Evolutionary conservation across 2,888 invertebrate species (phyloP).

Genomic region (Rhabditophanes sp.): DNA sequence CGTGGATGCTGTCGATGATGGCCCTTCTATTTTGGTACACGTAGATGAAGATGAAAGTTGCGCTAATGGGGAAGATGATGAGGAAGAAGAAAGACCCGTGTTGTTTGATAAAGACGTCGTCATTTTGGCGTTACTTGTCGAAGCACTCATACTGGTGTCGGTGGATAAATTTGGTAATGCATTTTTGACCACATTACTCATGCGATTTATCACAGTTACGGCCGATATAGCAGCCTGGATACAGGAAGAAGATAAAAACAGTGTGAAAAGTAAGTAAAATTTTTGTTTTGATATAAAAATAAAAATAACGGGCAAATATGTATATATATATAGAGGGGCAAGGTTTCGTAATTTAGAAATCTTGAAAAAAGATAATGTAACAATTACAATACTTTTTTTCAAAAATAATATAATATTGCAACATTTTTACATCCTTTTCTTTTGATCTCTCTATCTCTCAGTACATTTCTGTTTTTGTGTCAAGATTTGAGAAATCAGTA

Average conservation of each 20-base stretch:
- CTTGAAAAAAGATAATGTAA: neutral
- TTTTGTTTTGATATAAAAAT: constrained; percentile 5
- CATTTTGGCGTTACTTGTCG: constrained; percentile 2
- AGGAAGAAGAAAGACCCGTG: too few species aligned
- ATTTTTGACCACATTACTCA: constrained; percentile 24
- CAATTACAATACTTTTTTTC: neutral
- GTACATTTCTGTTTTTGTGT: too few species aligned
- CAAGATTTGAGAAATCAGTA: too few species aligned
- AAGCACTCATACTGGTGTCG: constrained; percentile 4
- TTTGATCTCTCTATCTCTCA: too few species aligned
- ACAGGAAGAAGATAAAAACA: constrained; percentile 3
- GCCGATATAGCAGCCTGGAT: constrained; percentile 40
- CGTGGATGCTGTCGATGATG: too few species aligned
- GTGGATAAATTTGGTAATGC: constrained; percentile 4
- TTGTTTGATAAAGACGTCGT: constrained; percentile 2
- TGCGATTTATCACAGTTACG: constrained; percentile 40
- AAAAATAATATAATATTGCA: constrained; percentile 1
- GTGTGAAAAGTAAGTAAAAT: constrained; percentile 1
- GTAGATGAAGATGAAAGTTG: too few species aligned
- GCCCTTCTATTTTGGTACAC: too few species aligned
- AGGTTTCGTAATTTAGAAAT: constrained; percentile 1
- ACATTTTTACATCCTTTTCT: constrained; percentile 2
- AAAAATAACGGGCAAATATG: constrained; percentile 2
- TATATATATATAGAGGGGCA: neutral
- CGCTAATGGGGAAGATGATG: too few species aligned